A percentile compares a stretch with the other conserved stretches of the same genome.
Evolutionary conservation across 2,113 vertebrate species (phyloP).

Genomic region (Mesocricetus auratus): DNA sequence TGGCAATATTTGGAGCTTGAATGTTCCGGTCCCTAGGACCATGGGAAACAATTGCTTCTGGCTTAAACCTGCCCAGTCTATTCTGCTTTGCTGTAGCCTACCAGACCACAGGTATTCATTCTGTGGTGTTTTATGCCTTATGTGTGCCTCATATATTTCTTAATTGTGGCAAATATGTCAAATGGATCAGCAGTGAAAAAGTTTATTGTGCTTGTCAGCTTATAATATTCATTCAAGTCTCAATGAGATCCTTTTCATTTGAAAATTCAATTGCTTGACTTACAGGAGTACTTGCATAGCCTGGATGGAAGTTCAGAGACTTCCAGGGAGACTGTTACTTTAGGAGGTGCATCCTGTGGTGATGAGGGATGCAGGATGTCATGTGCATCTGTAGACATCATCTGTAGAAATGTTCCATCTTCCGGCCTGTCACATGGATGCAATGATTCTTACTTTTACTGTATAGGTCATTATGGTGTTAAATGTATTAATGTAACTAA

Average conservation of each 20-base stretch:
- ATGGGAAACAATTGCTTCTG: neutral
- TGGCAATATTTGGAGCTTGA: neutral
- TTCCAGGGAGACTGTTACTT: neutral
- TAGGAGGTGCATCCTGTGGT: neutral
- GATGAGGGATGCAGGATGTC: neutral
- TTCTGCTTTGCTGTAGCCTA: neutral
- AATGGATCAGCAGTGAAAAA: conserved; percentile 10
- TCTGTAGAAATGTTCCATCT: neutral
- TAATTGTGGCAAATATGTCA: neutral
- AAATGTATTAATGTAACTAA: neutral
- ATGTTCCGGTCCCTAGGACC: neutral
- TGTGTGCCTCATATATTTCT: neutral
- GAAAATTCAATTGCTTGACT: neutral
- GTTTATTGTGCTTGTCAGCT: neutral
- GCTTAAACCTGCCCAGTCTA: neutral
- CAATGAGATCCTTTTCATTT: conserved; percentile 2
- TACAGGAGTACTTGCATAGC: neutral
- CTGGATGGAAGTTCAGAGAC: neutral
- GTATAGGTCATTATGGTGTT: neutral
- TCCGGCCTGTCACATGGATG: neutral
- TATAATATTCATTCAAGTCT: neutral
- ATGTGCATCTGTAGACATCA: neutral
- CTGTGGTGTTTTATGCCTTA: neutral
- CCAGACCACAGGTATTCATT: neutral
- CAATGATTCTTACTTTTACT: neutral